phyloP scores from a whole-genome alignment of 2,113 vertebrate species.

The Pterophyllum scalare region DNA sequence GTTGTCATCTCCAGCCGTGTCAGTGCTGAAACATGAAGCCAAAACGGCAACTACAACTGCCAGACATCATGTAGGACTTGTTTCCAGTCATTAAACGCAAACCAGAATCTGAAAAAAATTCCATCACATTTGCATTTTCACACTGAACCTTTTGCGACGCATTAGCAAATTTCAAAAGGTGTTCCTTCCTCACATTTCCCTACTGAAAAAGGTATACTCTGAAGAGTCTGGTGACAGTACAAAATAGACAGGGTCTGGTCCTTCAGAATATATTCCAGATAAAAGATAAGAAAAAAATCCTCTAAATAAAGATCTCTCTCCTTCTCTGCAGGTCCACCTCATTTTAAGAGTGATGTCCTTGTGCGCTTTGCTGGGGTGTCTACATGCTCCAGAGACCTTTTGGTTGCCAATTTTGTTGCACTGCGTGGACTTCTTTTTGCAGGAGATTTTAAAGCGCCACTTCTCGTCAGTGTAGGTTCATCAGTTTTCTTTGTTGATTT shows the following conservation, averaged over 20 bases:
- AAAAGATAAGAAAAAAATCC: conserved; percentile 1
- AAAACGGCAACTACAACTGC: conserved; percentile 45
- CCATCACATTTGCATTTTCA: conserved; percentile 45
- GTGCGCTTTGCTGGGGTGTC: conserved; percentile 77
- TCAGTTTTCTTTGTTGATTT: conserved; percentile 54
- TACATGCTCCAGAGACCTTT: conserved; percentile 66
- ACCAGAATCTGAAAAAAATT: conserved; percentile 26
- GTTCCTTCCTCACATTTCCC: conserved; percentile 30
- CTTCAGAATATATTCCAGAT: conserved; percentile 46
- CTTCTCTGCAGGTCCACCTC: conserved; percentile 30
- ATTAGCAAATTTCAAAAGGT: conserved; percentile 23
- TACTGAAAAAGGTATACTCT: conserved; percentile 25
- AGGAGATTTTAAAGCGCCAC: conserved; percentile 30
- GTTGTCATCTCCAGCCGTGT: conserved; percentile 57
- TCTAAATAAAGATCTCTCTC: conserved; percentile 14
- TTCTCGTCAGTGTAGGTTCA: conserved; percentile 44
- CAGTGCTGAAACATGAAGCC: conserved; percentile 39
- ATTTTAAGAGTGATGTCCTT: conserved; percentile 75
- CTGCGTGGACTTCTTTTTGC: conserved; percentile 64
- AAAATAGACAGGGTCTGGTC: conserved; percentile 52
- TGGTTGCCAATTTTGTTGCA: conserved; percentile 53
- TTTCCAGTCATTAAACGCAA: conserved; percentile 30
- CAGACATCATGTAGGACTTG: conserved; percentile 28
- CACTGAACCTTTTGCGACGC: conserved; percentile 52
- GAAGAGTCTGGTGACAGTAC: conserved; percentile 26